These are phyloP conservation scores for Tenualosa ilisha DNA, from an alignment of 2,797 vertebrate species.

Conservation along the genomic window DNA sequence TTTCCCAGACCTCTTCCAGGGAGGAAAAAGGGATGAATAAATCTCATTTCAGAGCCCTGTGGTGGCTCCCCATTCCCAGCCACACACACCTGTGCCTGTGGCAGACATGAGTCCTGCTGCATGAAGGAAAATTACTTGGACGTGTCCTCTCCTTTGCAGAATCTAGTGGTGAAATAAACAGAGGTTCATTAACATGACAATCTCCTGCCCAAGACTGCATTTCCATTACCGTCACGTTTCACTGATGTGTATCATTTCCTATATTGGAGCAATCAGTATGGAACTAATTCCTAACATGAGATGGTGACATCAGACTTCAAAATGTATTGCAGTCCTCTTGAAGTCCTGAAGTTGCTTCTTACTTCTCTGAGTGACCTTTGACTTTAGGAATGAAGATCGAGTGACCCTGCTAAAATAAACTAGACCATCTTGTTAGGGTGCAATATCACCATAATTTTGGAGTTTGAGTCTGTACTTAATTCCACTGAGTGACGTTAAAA, in stretches of 20 bases:
- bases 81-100: slow-evolving; percentile 4
- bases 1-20: slow-evolving; percentile 34
- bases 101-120: background rate
- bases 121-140: background rate
- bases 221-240: background rate
- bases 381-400: background rate
- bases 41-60: slow-evolving; percentile 35
- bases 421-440: background rate
- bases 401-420: background rate
- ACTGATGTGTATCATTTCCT: background rate
- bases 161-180: background rate
- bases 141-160: background rate
- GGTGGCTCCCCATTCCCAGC: background rate
- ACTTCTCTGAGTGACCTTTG: background rate
- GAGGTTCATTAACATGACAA: background rate
- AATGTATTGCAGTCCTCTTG: background rate
- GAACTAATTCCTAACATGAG: background rate
- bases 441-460: background rate
- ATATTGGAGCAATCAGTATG: background rate
- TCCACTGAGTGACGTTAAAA: background rate
- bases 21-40: slow-evolving; percentile 40
- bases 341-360: background rate
- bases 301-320: background rate
- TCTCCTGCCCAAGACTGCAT: background rate
- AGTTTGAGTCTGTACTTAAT: background rate